These are phyloP conservation scores for Caenorhabditis drosophilae DNA, from an alignment of 2,888 invertebrate genomes.

Conservation along the genomic window DNA sequence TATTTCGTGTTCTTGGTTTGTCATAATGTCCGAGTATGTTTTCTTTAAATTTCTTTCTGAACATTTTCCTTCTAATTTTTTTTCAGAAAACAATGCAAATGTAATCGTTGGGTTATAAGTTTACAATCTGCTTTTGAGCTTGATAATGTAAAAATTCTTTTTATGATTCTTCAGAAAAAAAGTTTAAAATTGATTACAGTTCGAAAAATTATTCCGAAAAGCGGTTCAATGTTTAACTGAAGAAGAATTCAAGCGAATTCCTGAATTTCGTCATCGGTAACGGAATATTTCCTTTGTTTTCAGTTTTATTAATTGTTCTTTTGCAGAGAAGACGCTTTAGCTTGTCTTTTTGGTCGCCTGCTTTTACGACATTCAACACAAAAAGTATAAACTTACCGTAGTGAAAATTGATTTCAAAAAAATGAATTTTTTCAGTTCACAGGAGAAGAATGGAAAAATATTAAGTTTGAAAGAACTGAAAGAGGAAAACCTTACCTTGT, in stretches of 20 bases:
- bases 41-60: neutral
- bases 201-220: constrained; percentile 59
- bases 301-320: no score
- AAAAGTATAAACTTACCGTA: constrained; percentile 46
- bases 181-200: constrained; percentile 34
- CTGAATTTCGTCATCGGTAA: constrained; percentile 58
- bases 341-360: constrained; percentile 63
- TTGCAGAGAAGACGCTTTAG: constrained; percentile 66
- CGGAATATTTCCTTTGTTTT: no score
- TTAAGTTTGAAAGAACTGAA: constrained; percentile 65
- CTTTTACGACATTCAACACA: constrained; percentile 61
- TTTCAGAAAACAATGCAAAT: constrained; percentile 42
- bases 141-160: constrained; percentile 49
- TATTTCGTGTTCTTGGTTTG: neutral
- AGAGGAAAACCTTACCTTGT: constrained; percentile 66
- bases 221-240: constrained; percentile 65
- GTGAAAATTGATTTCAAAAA: neutral
- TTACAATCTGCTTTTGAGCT: constrained; percentile 56
- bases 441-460: constrained; percentile 58
- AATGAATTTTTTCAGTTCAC: constrained; percentile 48
- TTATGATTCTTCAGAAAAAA: neutral
- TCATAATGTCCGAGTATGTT: constrained; percentile 2
- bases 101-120: constrained; percentile 66
- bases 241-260: constrained; percentile 63
- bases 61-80: neutral